Percentiles rank a stretch among this genome's conserved stretches.
Evolutionary conservation across 2,888 invertebrate genomes (phyloP).

Genomic region (Pseudococcus viburni): DNA sequence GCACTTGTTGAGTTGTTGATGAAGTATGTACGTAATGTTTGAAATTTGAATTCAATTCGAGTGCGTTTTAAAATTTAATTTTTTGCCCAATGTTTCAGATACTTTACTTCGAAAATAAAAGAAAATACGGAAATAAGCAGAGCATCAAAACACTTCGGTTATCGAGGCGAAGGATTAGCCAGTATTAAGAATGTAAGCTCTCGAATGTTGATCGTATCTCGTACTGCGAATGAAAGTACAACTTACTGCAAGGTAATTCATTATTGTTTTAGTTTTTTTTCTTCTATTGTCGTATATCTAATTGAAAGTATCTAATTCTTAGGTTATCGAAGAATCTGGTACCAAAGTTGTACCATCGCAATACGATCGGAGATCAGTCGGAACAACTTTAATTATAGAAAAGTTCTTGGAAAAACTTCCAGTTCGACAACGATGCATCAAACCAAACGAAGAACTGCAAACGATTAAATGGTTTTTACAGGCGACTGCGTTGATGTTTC

Average conservation of each 20-base stretch:
- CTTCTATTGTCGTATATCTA: background rate
- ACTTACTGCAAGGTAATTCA: constrained; percentile 59
- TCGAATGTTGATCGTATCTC: constrained; percentile 45
- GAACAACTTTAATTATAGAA: constrained; percentile 57
- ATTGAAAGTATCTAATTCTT: background rate
- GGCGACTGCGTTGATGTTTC: constrained; percentile 58
- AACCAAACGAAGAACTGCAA: constrained; percentile 43
- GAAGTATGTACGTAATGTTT: too few relatives aligned
- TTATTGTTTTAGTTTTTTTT: background rate
- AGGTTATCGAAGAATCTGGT: constrained; percentile 32
- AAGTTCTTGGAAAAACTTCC: constrained; percentile 52
- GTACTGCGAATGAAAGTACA: background rate
- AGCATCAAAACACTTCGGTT: constrained; percentile 35
- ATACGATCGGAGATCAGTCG: background rate
- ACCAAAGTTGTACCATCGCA: constrained; percentile 11
- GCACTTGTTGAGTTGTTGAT: too few relatives aligned
- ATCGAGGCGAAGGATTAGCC: constrained; percentile 60
- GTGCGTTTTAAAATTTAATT: background rate
- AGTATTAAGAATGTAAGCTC: constrained; percentile 52
- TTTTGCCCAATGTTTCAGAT: background rate
- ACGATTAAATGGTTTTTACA: constrained; percentile 35
- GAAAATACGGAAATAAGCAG: background rate
- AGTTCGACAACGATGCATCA: constrained; percentile 52
- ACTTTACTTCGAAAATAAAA: constrained; percentile 49
- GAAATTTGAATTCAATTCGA: background rate